A percentile compares a stretch with the other conserved stretches of the same genome.
These are phyloP conservation scores for Morone chrysops DNA, from an alignment of 2,113 vertebrate species.

Conservation along the genomic window DNA sequence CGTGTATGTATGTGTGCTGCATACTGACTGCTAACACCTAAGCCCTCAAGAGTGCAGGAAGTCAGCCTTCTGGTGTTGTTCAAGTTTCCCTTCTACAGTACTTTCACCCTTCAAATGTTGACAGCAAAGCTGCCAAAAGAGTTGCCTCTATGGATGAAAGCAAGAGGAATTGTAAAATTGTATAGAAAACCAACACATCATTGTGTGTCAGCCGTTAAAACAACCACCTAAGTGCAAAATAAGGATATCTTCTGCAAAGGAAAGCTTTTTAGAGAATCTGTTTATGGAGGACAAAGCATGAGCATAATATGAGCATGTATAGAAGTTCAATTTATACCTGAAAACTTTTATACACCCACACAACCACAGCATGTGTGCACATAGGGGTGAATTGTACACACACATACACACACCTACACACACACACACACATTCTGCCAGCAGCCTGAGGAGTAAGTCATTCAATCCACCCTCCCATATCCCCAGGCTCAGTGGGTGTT, in stretches of 20 bases:
- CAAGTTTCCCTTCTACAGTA: conserved; percentile 41
- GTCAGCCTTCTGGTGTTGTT: conserved; percentile 53
- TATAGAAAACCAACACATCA: conserved; percentile 38
- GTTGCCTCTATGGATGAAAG: conserved; percentile 45
- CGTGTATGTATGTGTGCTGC: neutral
- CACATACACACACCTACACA: neutral
- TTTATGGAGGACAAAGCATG: conserved; percentile 21
- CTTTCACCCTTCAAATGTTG: conserved; percentile 63
- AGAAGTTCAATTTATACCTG: conserved; percentile 30
- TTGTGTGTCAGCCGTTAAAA: conserved; percentile 36
- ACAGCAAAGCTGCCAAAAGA: conserved; percentile 56
- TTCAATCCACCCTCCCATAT: conserved; percentile 51
- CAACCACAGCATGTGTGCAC: conserved; percentile 9
- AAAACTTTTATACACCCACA: conserved; percentile 34
- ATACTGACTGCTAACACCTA: conserved; percentile 49
- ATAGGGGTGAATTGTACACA: neutral
- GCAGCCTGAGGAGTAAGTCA: conserved; percentile 51
- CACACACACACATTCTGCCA: neutral
- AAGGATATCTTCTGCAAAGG: conserved; percentile 23
- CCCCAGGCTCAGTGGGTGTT: conserved; percentile 67
- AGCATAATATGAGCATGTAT: conserved; percentile 1
- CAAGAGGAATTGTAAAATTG: conserved; percentile 27
- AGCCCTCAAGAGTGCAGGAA: conserved; percentile 55
- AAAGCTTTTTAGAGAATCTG: conserved; percentile 22
- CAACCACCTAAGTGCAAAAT: conserved; percentile 41